Evolutionary conservation across 2,888 invertebrate genomes (phyloP), one percentile per base, ranked within the genome.

Genomic region (Caenorhabditis drosophilae): DNA sequence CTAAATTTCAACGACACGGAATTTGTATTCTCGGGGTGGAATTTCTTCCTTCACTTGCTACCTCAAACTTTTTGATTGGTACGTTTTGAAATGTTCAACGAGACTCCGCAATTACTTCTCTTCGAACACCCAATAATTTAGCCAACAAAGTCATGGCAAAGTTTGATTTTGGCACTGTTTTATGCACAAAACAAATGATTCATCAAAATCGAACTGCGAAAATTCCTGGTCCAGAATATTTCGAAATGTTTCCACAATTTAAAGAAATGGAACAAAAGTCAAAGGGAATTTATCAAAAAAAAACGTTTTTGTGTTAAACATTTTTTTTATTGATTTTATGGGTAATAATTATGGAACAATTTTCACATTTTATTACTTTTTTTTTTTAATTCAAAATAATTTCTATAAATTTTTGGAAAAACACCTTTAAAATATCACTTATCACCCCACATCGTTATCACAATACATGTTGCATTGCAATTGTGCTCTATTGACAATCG

Each of bases 1-100:
- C 62, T 7, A 62, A 62, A 44, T 56, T 51, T 56, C 51, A 52
- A 44, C 26, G 62, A 15, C 62, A 62, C 34, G 52, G 44, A 25
- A 62, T 62, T n/a, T 62, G 62, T 25, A 35, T 62, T 22, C 27
- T 62, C 4, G 62, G 62, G 9, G 62, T 62, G 9, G 62, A 62
- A 18, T 62, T 56, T 34, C 15, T 62, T 18, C 25, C 27, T 3
- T 52, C 56, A 18, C 23, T 62, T 9, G 15, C 42, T 1, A 44
- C 38, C 15, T 52, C 48, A 47, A 40, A 36, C 25, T 26, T 35
- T 23, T 38, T 47, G 0, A 36, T 35, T 25, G 56, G 56, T 62
- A n/a, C 12, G 31, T n/a, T n/a, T n/a, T n/a, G n/a, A n/a, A n/a
- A n/a, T n/a, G n/a, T n/a, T n/a, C n/a, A n/a, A n/a, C n/a, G 36